Base-by-base conservation (phyloP, 2,113 vertebrate species). In the Eurypyga helias region DNA sequence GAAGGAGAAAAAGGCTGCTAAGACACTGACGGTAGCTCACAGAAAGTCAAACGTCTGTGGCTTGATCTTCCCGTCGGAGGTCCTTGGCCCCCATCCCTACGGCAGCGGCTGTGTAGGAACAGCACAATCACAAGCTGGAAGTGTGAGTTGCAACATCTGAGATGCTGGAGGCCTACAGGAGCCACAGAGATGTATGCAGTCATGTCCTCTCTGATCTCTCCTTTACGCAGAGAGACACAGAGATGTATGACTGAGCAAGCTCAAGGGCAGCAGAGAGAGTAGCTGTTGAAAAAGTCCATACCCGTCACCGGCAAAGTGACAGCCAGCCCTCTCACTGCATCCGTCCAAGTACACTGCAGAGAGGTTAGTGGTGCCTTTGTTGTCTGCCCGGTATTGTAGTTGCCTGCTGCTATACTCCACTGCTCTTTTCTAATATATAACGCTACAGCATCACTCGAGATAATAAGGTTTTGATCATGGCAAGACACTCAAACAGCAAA, bases 391-490 rank as follows among this genome's bases (percentile, higher is more conserved):
- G 55, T 7, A 38, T 91, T 81, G 95, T 62, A 43, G 75, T 75
- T 70, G 67, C 88, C 76, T 34, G n/a, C 70, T 88, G 96, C 77
- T 18, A 60, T 75, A 51, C 90, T 90, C 86, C 93, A 18, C 82
- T 90, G 90, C 94, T 71, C 79, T 61, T 82, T 79, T 28, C 93
- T 87, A 71, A 36, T 17, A 51, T 41, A 51, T 72, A 81, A 19
- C 61, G 8, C 79, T 13, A 57, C 79, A 60, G 83, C 94, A 84
- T 10, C 9, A 9, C 80, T 43, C 1, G 4, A 83, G 80, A 96
- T 83, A 90, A 94, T 72, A 61, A 65, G 83, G 72, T 88, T 97
- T 95, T 86, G 94, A 96, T 97, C 93, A 51, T 9, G 54, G 86
- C 78, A 57, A 89, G 95, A 67, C 34, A 66, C 91, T n/a, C n/a